A percentile compares a stretch with the other conserved stretches of the same genome.
Conservation (phyloP, 2,113 vertebrate species). For the Melanocharis versteri region DNA sequence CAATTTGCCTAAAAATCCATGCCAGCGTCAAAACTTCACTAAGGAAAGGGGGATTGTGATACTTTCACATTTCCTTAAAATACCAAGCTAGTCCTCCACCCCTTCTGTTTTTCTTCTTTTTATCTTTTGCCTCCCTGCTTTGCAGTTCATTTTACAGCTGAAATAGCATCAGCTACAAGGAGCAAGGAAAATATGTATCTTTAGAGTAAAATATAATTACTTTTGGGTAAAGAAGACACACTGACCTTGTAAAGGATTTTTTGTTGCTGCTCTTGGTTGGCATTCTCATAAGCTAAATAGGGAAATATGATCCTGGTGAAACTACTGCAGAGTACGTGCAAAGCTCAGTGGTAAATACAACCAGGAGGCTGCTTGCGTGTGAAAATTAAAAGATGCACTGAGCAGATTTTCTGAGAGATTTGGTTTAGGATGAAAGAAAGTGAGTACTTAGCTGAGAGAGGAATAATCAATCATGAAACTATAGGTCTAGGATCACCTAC, state of each 20-base stretch:
- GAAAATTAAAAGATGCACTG: background rate
- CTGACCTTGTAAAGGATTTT: background rate
- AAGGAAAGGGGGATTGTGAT: background rate
- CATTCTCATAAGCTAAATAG: background rate
- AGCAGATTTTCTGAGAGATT: background rate
- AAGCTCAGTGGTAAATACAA: background rate
- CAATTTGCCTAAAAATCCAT: background rate
- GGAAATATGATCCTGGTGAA: background rate
- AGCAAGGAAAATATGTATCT: background rate
- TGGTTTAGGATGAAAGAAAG: background rate
- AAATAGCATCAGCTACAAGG: background rate
- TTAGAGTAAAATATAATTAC: background rate
- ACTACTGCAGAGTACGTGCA: background rate
- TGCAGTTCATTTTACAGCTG: background rate
- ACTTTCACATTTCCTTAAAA: background rate
- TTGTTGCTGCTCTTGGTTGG: background rate
- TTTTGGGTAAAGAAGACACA: rapidly evolving
- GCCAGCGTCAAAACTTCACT: background rate
- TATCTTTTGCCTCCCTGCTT: background rate
- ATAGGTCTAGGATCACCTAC: background rate
- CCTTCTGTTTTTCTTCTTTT: background rate
- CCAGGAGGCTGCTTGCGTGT: background rate
- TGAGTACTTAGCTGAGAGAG: background rate
- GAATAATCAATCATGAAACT: background rate
- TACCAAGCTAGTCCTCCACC: background rate